Percentiles rank a stretch among this genome's conserved stretches.
Conservation (phyloP, 1,140 invertebrate species). For the Brachionus paranguensis region DNA sequence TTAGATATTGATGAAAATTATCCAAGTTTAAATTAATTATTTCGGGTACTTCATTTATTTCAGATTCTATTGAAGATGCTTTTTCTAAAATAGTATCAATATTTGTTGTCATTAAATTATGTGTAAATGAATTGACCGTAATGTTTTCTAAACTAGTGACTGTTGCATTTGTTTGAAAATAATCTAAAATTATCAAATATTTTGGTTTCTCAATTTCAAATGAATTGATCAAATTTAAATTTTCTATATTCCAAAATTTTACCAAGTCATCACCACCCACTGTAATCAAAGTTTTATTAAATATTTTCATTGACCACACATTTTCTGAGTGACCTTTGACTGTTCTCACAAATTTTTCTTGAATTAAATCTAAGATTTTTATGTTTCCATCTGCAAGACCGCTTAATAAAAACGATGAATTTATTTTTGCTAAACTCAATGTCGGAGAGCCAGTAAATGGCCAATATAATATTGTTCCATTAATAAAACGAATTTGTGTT, state of each 20-base stretch:
- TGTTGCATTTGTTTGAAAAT: not conserved
- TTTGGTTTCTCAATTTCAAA: not conserved
- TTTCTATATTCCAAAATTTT: not conserved
- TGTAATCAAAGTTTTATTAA: not conserved
- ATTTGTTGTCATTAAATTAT: not conserved
- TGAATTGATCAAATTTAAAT: not conserved
- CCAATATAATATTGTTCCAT: not conserved
- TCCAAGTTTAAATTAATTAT: not conserved
- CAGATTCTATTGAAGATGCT: not conserved
- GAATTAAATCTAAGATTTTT: not conserved
- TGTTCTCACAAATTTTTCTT: not conserved
- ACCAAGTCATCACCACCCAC: not conserved
- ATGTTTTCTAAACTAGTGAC: not conserved
- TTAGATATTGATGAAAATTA: not conserved
- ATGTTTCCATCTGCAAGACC: not conserved
- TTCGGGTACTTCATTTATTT: too few relatives aligned
- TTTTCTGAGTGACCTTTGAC: not conserved
- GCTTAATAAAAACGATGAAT: not conserved
- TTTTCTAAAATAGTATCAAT: not conserved
- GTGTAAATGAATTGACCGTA: too few relatives aligned
- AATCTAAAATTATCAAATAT: not conserved
- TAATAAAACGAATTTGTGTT: not conserved
- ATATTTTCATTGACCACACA: not conserved
- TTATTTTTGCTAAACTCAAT: not conserved
- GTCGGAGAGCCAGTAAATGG: not conserved